These are phyloP conservation scores for Tinea trinotella DNA, from an alignment of 2,888 invertebrate species.

Conservation along the genomic window DNA sequence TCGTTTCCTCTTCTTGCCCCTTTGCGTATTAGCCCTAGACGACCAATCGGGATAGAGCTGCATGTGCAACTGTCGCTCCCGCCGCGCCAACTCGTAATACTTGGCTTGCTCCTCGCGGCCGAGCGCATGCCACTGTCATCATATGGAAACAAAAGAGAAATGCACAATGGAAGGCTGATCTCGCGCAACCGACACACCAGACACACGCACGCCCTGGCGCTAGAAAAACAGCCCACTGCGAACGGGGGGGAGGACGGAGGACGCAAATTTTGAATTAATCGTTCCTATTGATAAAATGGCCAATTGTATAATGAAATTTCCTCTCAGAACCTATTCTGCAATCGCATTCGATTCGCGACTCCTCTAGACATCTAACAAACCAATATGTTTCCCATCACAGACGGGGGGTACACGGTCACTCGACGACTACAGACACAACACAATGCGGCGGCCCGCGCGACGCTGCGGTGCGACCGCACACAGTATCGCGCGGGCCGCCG, in stretches of 20 bases:
- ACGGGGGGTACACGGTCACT: constrained; percentile 57
- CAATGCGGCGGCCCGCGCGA: constrained; percentile 47
- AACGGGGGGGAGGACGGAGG: constrained; percentile 62
- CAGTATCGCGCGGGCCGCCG: constrained; percentile 28
- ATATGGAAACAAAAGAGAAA: constrained; percentile 72
- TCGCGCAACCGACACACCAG: constrained; percentile 36
- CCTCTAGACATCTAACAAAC: constrained; percentile 68
- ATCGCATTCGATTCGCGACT: constrained; percentile 56
- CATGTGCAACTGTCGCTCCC: constrained; percentile 99
- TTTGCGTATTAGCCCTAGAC: constrained; percentile 99
- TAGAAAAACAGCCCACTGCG: constrained; percentile 79
- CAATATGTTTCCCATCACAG: constrained; percentile 61
- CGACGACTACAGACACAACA: constrained; percentile 70
- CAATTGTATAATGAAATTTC: constrained; percentile 66
- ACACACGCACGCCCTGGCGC: constrained; percentile 76
- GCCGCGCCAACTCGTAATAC: constrained; percentile 99
- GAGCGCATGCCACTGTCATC: constrained; percentile 96
- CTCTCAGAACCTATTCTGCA: constrained; percentile 74
- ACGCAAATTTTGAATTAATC: constrained; percentile 52
- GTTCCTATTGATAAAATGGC: constrained; percentile 54
- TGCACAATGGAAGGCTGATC: constrained; percentile 61
- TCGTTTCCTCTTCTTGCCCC: constrained; percentile 99
- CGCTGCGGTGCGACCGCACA: constrained; percentile 30
- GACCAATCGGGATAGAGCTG: constrained; percentile 99
- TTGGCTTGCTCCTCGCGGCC: constrained; percentile 99